A percentile compares a stretch with the other conserved stretches of the same genome.
Conservation (phyloP, 2,888 invertebrate species). For the Amphiduros pacificus region DNA sequence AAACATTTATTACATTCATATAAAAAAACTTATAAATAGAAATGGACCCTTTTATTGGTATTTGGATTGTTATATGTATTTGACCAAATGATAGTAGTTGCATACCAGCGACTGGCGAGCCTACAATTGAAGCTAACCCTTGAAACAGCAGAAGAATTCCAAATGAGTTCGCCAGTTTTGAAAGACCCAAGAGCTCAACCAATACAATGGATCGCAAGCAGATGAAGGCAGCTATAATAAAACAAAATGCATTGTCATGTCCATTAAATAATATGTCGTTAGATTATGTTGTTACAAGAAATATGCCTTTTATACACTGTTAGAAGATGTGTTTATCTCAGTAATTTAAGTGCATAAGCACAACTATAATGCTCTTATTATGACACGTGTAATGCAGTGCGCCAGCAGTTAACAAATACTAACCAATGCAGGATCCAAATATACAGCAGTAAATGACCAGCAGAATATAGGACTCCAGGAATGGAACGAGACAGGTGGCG, state of each 20-base stretch:
- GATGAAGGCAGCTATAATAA: constrained; percentile 75
- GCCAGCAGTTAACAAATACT: constrained; percentile 5
- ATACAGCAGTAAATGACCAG: constrained; percentile 78
- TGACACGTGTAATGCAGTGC: too few species aligned
- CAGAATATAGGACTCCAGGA: constrained; percentile 65
- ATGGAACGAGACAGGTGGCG: constrained; percentile 80
- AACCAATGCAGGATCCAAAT: constrained; percentile 76
- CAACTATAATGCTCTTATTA: background rate
- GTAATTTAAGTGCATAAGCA: too few species aligned
- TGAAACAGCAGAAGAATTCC: constrained; percentile 63
- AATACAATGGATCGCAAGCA: constrained; percentile 73
- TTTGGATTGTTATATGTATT: background rate
- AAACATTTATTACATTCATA: background rate
- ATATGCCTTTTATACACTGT: too few species aligned
- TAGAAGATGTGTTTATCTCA: too few species aligned
- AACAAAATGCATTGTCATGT: too few species aligned
- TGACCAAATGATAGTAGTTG: background rate
- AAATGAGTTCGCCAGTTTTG: constrained; percentile 62
- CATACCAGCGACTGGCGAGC: constrained; percentile 31
- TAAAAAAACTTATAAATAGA: background rate
- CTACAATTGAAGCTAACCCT: constrained; percentile 30
- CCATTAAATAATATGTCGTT: too few species aligned
- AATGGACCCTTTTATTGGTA: background rate
- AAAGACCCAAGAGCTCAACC: constrained; percentile 63
- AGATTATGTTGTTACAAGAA: too few species aligned